A percentile compares a stretch with the other conserved stretches of the same genome.
Conservation (phyloP, 2,113 vertebrate genomes). For the Ammospiza nelsoni region DNA sequence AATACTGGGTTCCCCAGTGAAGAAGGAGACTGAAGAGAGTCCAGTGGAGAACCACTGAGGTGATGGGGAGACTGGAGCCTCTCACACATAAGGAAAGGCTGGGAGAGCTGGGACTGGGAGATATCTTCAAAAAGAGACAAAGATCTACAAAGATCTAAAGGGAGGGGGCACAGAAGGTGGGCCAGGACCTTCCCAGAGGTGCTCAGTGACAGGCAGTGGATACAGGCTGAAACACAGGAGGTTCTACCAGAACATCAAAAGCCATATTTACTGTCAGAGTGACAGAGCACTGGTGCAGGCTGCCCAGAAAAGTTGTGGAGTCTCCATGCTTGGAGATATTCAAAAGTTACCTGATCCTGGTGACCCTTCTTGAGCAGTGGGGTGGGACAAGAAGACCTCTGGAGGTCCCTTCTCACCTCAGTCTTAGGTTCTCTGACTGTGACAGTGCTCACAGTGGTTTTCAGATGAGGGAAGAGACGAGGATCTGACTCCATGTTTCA, state of each 20-base stretch:
- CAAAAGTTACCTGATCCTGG: not conserved
- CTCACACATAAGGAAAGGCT: not conserved
- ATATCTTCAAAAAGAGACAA: not conserved
- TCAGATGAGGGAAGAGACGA: too few species aligned
- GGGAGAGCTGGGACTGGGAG: not conserved
- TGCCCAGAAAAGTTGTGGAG: too few species aligned
- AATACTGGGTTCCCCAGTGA: not conserved
- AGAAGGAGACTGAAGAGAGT: not conserved
- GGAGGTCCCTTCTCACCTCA: too few species aligned
- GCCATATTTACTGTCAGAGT: fast-evolving
- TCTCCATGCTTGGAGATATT: not conserved
- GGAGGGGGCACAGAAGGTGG: fast-evolving
- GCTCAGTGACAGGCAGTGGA: not conserved
- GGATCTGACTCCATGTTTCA: too few species aligned
- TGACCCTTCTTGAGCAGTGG: not conserved
- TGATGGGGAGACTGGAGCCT: not conserved
- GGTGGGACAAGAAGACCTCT: too few species aligned
- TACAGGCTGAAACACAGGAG: not conserved
- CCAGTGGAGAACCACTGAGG: not conserved
- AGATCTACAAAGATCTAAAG: not conserved
- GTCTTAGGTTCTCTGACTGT: too few species aligned
- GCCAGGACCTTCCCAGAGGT: not conserved
- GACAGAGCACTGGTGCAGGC: fast-evolving
- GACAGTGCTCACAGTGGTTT: too few species aligned
- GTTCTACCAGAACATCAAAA: not conserved